A percentile compares a stretch with the other conserved stretches of the same genome.
phyloP scores from a whole-genome alignment of 2,888 invertebrate genomes.

The Tenthredo mesomela region DNA sequence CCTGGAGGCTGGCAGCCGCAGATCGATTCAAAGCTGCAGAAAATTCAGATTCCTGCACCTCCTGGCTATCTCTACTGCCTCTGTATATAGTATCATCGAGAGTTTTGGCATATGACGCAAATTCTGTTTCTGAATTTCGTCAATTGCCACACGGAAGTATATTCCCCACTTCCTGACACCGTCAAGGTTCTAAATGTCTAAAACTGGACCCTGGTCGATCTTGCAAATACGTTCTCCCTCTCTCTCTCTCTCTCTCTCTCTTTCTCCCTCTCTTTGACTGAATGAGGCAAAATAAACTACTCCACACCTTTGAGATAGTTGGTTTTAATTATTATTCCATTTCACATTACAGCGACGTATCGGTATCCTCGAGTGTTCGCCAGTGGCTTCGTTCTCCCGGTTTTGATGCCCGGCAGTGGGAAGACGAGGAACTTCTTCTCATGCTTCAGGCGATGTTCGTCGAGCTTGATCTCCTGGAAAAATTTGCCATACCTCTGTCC shows the following conservation, averaged over 20 bases:
- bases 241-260: neutral
- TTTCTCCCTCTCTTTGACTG: neutral
- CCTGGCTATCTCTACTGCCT: neutral
- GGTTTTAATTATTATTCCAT: constrained; percentile 47
- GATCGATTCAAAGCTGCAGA: constrained; percentile 45
- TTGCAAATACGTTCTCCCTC: neutral
- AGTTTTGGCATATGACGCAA: constrained; percentile 24
- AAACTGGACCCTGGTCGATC: neutral
- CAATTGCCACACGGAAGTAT: neutral
- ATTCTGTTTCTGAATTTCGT: constrained; percentile 16
- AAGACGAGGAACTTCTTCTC: constrained; percentile 88
- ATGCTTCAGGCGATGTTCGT: constrained; percentile 91
- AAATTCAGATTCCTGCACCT: constrained; percentile 21
- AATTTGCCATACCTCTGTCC: constrained; percentile 87
- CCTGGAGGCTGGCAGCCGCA: constrained; percentile 19
- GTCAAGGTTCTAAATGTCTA: constrained; percentile 1
- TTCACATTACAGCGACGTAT: constrained; percentile 80
- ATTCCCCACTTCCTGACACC: neutral
- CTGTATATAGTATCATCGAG: neutral
- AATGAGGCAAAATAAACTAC: neutral
- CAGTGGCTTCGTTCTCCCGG: constrained; percentile 85
- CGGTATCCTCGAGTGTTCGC: constrained; percentile 82
- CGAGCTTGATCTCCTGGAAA: constrained; percentile 87
- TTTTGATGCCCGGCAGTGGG: constrained; percentile 91
- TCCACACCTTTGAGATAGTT: neutral